These are phyloP conservation scores for Hozukius guyotensis DNA, from an alignment of 2,797 vertebrate genomes.

Conservation along the genomic window DNA sequence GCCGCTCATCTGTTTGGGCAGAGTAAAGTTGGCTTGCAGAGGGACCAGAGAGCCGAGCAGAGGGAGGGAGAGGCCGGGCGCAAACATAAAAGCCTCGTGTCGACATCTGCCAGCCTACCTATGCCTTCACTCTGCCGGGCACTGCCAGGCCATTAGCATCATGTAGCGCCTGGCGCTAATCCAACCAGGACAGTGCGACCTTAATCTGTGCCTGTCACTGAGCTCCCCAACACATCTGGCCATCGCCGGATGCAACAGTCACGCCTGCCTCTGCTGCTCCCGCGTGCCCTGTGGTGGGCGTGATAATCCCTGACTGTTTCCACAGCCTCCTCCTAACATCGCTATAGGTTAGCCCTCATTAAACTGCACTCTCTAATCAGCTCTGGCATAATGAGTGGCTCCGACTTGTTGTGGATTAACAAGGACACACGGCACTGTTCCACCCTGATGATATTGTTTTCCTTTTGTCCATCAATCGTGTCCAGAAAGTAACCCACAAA, in stretches of 20 bases:
- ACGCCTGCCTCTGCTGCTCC: conserved; percentile 4
- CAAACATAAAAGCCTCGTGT: conserved; percentile 36
- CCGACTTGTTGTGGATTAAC: conserved; percentile 41
- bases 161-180: conserved; percentile 64
- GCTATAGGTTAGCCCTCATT: conserved; percentile 46
- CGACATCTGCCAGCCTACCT: conserved; percentile 57
- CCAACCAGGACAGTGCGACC: conserved; percentile 69
- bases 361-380: conserved; percentile 53
- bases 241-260: conserved; percentile 32
- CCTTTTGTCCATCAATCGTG: background rate
- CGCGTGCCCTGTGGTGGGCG: conserved; percentile 6
- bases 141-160: conserved; percentile 71
- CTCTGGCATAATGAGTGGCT: conserved; percentile 24
- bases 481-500: too few species aligned
- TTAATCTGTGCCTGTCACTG: conserved; percentile 66
- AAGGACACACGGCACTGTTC: conserved; percentile 14
- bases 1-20: conserved; percentile 24
- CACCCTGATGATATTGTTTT: conserved; percentile 13
- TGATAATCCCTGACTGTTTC: conserved; percentile 49
- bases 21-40: conserved; percentile 16
- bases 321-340: conserved; percentile 28
- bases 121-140: conserved; percentile 25
- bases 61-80: background rate
- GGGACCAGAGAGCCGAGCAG: background rate
- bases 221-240: conserved; percentile 69